Percentiles rank a stretch among this genome's conserved stretches.
phyloP scores from a whole-genome alignment of 2,888 invertebrate species.

The Campoplex capitator region DNA sequence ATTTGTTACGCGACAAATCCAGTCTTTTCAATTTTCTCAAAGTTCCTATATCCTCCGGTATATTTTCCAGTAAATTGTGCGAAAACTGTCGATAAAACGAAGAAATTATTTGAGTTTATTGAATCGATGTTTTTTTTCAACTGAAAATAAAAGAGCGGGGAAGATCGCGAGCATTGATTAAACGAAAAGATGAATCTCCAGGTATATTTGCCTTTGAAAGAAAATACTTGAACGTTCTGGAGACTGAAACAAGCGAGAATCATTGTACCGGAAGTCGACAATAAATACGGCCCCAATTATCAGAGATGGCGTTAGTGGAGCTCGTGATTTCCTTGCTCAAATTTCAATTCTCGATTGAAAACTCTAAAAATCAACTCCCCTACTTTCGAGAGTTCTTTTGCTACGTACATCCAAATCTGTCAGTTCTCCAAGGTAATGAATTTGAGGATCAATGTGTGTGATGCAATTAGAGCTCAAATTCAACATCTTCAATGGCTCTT shows the following conservation, averaged over 20 bases:
- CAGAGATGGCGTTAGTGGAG: neutral
- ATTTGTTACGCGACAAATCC: constrained; percentile 90
- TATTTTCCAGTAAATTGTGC: constrained; percentile 90
- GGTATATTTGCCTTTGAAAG: neutral
- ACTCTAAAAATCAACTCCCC: neutral
- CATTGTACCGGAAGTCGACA: neutral
- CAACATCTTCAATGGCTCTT: constrained; percentile 90
- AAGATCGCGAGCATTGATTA: neutral
- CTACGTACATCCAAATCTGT: constrained; percentile 89
- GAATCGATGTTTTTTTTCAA: neutral
- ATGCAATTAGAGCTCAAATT: constrained; percentile 92
- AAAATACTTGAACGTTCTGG: neutral
- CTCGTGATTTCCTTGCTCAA: neutral
- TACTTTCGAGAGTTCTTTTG: neutral
- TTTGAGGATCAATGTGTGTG: constrained; percentile 87
- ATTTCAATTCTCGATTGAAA: neutral
- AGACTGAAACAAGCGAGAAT: neutral
- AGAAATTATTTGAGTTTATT: neutral
- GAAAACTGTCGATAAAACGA: constrained; percentile 88
- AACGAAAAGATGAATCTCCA: neutral
- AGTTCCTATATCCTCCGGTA: constrained; percentile 91
- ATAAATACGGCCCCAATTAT: neutral
- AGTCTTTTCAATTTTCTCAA: constrained; percentile 89
- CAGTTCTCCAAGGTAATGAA: constrained; percentile 89
- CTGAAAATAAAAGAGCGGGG: neutral